A percentile compares a stretch with the other conserved stretches of the same genome.
phyloP scores from a whole-genome alignment of 2,797 vertebrate genomes.

The Centroberyx gerrardi region DNA sequence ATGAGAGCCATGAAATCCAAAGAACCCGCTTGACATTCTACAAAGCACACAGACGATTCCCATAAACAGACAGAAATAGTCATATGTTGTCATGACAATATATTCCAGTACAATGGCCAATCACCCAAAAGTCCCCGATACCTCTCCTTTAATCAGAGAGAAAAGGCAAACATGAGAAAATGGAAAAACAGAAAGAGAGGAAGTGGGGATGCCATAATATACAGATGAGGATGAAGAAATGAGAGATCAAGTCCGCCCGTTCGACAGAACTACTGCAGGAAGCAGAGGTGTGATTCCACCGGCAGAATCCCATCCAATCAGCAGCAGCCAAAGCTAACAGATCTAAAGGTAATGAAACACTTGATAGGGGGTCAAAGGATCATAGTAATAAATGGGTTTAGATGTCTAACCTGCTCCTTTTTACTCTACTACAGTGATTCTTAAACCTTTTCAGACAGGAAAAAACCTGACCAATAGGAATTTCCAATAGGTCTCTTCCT shows the following conservation, averaged over 20 bases:
- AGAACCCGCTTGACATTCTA: slow-evolving; percentile 27
- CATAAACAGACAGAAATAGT: slow-evolving; percentile 37
- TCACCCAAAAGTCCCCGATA: slow-evolving; percentile 30
- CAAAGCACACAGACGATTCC: slow-evolving; percentile 35
- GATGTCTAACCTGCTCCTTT: slow-evolving; percentile 68
- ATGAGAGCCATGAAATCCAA: slow-evolving; percentile 48
- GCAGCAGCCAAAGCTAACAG: slow-evolving; percentile 50
- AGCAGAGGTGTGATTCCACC: slow-evolving; percentile 56
- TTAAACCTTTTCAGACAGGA: not conserved
- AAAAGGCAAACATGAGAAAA: slow-evolving; percentile 30
- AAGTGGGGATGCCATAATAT: slow-evolving; percentile 28
- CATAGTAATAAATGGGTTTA: slow-evolving; percentile 23
- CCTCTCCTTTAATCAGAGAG: slow-evolving; percentile 34
- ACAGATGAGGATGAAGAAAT: slow-evolving; percentile 34
- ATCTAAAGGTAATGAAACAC: slow-evolving; percentile 36
- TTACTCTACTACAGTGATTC: not conserved
- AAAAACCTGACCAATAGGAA: too few species aligned
- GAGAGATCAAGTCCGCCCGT: slow-evolving; percentile 7
- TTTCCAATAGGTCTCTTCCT: too few species aligned
- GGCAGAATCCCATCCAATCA: slow-evolving; percentile 64
- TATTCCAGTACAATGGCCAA: slow-evolving; percentile 14
- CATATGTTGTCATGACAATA: not conserved
- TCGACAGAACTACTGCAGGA: slow-evolving; percentile 46
- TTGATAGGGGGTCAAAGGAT: slow-evolving; percentile 29
- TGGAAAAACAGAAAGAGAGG: slow-evolving; percentile 21